Conservation (phyloP, 2,888 invertebrate genomes). For the Chalcis sispes region DNA sequence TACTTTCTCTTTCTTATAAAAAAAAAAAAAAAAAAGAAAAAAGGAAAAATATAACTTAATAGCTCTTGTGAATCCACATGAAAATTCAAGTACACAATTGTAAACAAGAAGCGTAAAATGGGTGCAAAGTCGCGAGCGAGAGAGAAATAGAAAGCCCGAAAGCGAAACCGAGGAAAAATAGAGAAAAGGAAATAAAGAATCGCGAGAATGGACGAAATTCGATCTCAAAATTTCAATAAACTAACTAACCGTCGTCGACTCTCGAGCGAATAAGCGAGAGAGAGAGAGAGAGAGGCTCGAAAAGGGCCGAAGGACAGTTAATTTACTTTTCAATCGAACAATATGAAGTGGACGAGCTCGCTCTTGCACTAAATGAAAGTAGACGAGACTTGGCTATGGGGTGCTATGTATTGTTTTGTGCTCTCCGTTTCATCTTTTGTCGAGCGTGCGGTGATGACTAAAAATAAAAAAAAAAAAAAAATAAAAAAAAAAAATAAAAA, state of each 20-base stretch:
- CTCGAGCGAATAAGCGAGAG: too few relatives aligned
- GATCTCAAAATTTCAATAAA: constrained; percentile 41
- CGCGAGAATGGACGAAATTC: background rate
- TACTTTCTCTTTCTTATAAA: too few relatives aligned
- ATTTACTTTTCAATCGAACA: constrained; percentile 40
- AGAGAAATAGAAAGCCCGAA: too few relatives aligned
- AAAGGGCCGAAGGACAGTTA: constrained; percentile 33
- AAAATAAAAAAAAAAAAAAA: constrained; percentile 7
- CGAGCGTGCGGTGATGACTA: constrained; percentile 12
- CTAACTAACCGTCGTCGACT: constrained; percentile 23
- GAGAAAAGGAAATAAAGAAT: background rate
- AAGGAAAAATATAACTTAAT: too few relatives aligned
- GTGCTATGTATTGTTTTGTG: constrained; percentile 18
- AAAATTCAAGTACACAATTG: background rate
- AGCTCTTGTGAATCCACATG: background rate
- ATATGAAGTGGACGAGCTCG: constrained; percentile 19
- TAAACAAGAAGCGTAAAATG: background rate
- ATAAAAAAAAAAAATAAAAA: background rate
- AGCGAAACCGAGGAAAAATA: constrained; percentile 5
- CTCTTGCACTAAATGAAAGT: constrained; percentile 25
- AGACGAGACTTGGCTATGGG: constrained; percentile 28
- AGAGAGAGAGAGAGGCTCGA: too few relatives aligned
- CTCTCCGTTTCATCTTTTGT: constrained; percentile 21
- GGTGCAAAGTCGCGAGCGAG: background rate
- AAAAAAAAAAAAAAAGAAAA: too few relatives aligned